Percentiles rank a stretch among this genome's conserved stretches.
phyloP scores from a whole-genome alignment of 1,140 invertebrate species.

The Atta cephalotes region DNA sequence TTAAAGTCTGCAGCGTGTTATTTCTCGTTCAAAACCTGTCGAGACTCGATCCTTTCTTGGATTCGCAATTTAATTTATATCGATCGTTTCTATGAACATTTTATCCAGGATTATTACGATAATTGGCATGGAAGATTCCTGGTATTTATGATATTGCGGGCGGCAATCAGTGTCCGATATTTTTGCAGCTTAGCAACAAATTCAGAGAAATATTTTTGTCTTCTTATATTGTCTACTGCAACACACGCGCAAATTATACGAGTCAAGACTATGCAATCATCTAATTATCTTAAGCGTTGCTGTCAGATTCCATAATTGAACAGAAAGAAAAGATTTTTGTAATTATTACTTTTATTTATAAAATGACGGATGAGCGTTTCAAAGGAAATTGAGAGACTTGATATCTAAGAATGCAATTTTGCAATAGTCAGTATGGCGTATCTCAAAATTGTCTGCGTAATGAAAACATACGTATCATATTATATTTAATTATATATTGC shows the following conservation, averaged over 20 bases:
- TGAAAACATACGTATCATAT: not conserved
- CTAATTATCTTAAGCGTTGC: not conserved
- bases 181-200: conserved; percentile 2
- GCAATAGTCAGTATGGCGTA: not conserved
- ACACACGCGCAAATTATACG: conserved; percentile 2
- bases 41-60: conserved; percentile 3
- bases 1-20: conserved; percentile 22
- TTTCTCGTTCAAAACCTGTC: conserved; percentile 18
- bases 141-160: not conserved
- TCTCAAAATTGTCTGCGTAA: conserved; percentile 10
- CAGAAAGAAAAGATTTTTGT: not conserved
- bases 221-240: not conserved
- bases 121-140: not conserved
- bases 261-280: not conserved
- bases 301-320: conserved; percentile 9
- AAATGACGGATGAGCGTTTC: not conserved
- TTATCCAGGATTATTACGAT: conserved; percentile 6
- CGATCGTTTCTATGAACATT: conserved; percentile 19
- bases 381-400: conserved; percentile 1
- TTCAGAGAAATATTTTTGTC: conserved; percentile 21
- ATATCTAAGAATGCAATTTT: conserved; percentile 6
- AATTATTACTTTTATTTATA: conserved; percentile 4
- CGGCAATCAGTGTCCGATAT: not conserved
- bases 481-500: not conserved
- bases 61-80: conserved; percentile 29